Conservation (phyloP, 2,888 invertebrate species). For the Volucella bombylans region DNA sequence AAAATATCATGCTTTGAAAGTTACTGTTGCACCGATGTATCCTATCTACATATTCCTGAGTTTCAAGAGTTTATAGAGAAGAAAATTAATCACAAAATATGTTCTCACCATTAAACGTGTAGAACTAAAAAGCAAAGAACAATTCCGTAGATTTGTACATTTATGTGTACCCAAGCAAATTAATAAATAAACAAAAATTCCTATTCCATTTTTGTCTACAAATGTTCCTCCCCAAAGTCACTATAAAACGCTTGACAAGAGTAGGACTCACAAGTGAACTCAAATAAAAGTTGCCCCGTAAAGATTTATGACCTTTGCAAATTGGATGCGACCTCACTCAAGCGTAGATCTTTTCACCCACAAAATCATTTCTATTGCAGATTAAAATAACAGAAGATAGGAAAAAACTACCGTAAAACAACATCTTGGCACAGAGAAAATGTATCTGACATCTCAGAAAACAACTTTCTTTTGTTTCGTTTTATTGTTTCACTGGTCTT, state of each 20-base stretch:
- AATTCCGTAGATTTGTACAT: too few species aligned
- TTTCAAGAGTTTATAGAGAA: too few species aligned
- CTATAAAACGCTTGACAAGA: not conserved
- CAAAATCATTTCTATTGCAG: slow-evolving; percentile 56
- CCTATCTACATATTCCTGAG: too few species aligned
- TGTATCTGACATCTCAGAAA: slow-evolving; percentile 68
- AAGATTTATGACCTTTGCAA: slow-evolving; percentile 71
- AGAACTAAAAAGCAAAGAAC: too few species aligned
- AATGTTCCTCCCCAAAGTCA: not conserved
- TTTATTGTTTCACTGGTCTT: slow-evolving; percentile 69
- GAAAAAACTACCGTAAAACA: slow-evolving; percentile 14
- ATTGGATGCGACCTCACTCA: slow-evolving; percentile 68
- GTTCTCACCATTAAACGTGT: too few species aligned
- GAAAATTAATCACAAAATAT: too few species aligned
- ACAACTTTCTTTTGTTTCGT: slow-evolving; percentile 59
- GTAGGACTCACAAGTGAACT: slow-evolving; percentile 12
- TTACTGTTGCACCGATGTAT: too few species aligned
- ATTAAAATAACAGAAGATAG: slow-evolving; percentile 55
- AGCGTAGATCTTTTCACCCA: slow-evolving; percentile 60
- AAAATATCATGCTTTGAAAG: too few species aligned
- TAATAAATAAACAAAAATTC: too few species aligned
- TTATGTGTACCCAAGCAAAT: too few species aligned
- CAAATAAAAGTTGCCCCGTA: slow-evolving; percentile 37
- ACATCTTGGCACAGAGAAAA: slow-evolving; percentile 45
- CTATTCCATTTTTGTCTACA: not conserved